phyloP scores from a whole-genome alignment of 2,888 invertebrate species.

The Poecilus cupreus region DNA sequence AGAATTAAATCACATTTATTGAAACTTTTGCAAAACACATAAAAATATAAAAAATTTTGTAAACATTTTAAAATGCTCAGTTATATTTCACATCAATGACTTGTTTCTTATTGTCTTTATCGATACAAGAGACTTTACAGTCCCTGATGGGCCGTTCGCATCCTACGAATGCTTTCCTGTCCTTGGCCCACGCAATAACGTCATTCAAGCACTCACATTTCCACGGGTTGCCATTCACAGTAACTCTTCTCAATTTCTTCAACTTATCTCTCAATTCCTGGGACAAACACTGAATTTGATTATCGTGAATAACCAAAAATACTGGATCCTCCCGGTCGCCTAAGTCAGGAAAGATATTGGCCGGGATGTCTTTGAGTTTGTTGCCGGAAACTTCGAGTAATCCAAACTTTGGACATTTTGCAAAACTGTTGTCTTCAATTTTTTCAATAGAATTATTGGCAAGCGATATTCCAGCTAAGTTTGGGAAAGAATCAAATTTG shows the following conservation, averaged over 20 bases:
- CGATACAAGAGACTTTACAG: constrained; percentile 3
- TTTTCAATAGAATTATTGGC: constrained; percentile 27
- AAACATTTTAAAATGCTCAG: no score
- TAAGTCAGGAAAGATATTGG: constrained; percentile 25
- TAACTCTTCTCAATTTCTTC: constrained; percentile 30
- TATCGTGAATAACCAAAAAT: constrained; percentile 17
- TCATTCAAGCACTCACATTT: constrained; percentile 46
- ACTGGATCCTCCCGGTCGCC: background rate
- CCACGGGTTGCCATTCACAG: constrained; percentile 44
- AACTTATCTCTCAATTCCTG: constrained; percentile 21
- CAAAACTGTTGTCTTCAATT: constrained; percentile 29
- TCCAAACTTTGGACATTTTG: background rate
- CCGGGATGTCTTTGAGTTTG: constrained; percentile 26
- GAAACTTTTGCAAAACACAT: no score
- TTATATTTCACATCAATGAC: background rate
- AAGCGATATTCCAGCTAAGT: background rate
- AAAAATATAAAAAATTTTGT: no score
- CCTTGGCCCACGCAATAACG: constrained; percentile 19
- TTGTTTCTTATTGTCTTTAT: constrained; percentile 1
- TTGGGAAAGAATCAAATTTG: background rate
- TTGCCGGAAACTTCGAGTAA: constrained; percentile 12
- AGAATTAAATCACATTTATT: no score
- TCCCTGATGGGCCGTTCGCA: background rate
- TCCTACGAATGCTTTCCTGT: constrained; percentile 19
- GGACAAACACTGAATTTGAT: constrained; percentile 28